Conservation (phyloP, 2,888 invertebrate species). For the Andrena bicolor region DNA sequence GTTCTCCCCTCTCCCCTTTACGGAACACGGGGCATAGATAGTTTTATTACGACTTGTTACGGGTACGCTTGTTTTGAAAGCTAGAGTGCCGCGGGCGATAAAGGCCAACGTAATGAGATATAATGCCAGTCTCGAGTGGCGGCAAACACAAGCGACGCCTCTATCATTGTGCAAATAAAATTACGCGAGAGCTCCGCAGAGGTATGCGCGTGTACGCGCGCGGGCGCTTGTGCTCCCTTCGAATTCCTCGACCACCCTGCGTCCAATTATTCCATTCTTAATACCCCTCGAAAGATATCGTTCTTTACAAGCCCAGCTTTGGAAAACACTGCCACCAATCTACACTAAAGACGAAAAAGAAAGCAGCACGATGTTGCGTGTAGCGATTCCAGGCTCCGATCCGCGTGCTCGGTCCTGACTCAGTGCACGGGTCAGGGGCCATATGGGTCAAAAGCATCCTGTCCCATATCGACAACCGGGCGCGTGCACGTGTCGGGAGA, state of each 20-base stretch:
- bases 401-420: too few species aligned
- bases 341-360: not conserved
- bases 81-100: slow-evolving; percentile 55
- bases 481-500: too few species aligned
- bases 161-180: slow-evolving; percentile 66
- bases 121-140: slow-evolving; percentile 51
- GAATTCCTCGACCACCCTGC: slow-evolving; percentile 26
- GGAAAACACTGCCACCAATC: not conserved
- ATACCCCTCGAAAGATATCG: not conserved
- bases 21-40: slow-evolving; percentile 5
- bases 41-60: slow-evolving; percentile 42
- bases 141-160: slow-evolving; percentile 55
- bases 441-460: slow-evolving; percentile 1
- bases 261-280: slow-evolving; percentile 18
- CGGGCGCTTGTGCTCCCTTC: slow-evolving; percentile 10
- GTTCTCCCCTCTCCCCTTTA: slow-evolving; percentile 5
- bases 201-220: slow-evolving; percentile 10
- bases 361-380: not conserved
- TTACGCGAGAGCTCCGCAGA: slow-evolving; percentile 41
- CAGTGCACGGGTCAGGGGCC: too few species aligned
- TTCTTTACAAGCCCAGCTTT: not conserved
- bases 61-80: slow-evolving; percentile 59
- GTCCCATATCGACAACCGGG: too few species aligned
- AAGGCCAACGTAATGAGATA: slow-evolving; percentile 62
- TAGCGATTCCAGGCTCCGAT: too few species aligned